phyloP scores from a whole-genome alignment of 2,797 vertebrate species.

The Aldrovandia affinis region DNA sequence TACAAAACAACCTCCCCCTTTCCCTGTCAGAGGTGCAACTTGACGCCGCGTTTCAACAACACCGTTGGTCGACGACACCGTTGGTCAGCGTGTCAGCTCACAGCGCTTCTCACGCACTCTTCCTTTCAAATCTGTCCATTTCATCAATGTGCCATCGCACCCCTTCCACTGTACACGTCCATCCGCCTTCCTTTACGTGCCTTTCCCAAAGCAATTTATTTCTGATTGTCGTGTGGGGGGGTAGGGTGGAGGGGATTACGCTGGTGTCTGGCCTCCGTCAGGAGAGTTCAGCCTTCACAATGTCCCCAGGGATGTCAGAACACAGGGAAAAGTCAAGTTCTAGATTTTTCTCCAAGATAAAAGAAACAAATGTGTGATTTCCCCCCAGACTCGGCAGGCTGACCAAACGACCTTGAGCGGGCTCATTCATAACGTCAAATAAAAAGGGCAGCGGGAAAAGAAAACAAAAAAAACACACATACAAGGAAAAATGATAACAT shows the following conservation, averaged over 20 bases:
- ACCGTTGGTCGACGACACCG: background rate
- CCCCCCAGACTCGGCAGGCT: constrained; percentile 43
- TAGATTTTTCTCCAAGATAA: constrained; percentile 51
- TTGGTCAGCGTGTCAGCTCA: background rate
- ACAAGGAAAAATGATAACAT: constrained; percentile 61
- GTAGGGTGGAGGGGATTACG: background rate
- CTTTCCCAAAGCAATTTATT: constrained; percentile 33
- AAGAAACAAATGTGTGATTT: constrained; percentile 51
- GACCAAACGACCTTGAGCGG: constrained; percentile 63
- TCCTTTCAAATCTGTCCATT: constrained; percentile 3
- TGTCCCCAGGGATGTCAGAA: constrained; percentile 53
- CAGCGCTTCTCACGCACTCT: background rate
- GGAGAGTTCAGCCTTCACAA: constrained; percentile 24
- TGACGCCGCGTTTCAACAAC: background rate
- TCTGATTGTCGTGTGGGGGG: constrained; percentile 46
- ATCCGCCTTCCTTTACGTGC: constrained; percentile 34
- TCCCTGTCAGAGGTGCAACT: background rate
- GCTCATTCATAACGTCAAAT: constrained; percentile 57
- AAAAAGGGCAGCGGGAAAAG: constrained; percentile 36
- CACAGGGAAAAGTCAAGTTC: constrained; percentile 47
- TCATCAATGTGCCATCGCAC: constrained; percentile 31
- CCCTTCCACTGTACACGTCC: constrained; percentile 14
- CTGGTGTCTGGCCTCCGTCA: constrained; percentile 37
- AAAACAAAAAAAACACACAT: background rate
- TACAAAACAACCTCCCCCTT: background rate